These are phyloP conservation scores for Drosophila nr. fundita DNA, from an alignment of 2,888 invertebrate genomes.

Conservation along the genomic window DNA sequence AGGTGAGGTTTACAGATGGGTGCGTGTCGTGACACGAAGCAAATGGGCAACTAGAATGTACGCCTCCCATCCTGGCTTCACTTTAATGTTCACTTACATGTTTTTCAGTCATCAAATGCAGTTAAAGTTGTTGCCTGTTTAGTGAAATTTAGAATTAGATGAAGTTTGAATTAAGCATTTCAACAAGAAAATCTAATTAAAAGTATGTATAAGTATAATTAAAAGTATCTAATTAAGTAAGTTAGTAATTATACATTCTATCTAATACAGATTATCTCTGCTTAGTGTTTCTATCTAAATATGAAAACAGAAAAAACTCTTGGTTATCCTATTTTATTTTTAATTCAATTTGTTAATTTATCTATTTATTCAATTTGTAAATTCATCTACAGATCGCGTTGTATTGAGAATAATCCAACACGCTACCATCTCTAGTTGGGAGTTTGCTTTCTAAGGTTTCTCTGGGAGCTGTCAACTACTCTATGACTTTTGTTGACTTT, in stretches of 20 bases:
- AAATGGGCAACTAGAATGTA: background rate
- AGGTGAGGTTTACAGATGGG: background rate
- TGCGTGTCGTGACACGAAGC: constrained; percentile 22
- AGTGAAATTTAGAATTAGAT: too few species aligned
- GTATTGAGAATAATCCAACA: background rate
- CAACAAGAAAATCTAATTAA: background rate
- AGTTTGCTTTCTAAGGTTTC: constrained; percentile 9
- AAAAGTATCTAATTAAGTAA: background rate
- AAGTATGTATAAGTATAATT: too few species aligned
- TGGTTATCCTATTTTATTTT: rapidly evolving
- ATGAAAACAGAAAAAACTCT: background rate
- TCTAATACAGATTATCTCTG: background rate
- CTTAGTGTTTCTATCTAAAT: background rate
- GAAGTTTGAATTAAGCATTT: background rate
- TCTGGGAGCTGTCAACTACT: constrained; percentile 35
- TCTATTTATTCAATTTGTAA: background rate
- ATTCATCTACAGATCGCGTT: background rate
- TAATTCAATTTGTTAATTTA: background rate
- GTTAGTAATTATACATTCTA: background rate
- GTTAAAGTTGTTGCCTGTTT: too few species aligned
- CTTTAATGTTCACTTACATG: too few species aligned
- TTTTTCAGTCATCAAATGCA: too few species aligned
- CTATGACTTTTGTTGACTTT: constrained; percentile 71
- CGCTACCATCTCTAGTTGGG: constrained; percentile 14
- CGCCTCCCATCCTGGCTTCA: background rate